Evolutionary conservation across 2,888 invertebrate genomes (phyloP).

Genomic region (Biston stratarius): DNA sequence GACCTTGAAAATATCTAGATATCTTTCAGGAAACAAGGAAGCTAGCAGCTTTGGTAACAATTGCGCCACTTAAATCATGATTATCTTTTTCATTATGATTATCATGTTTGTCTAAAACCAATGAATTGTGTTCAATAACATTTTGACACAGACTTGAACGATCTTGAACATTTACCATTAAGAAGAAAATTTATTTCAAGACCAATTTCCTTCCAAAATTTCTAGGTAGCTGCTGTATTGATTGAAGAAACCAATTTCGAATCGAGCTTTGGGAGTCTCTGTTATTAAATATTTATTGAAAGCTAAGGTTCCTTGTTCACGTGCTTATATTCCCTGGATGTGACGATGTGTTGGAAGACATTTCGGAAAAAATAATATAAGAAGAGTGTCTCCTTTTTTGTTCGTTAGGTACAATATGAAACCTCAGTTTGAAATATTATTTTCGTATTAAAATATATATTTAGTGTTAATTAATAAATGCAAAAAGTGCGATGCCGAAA

Average conservation of each 20-base stretch:
- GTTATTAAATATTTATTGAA: conserved; percentile 35
- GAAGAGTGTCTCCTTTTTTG: no score
- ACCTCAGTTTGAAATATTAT: no score
- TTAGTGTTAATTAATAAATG: no score
- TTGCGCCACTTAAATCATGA: neutral
- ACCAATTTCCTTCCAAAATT: conserved; percentile 25
- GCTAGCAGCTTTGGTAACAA: no score
- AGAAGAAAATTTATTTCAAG: conserved; percentile 13
- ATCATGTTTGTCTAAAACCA: neutral
- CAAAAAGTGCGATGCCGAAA: no score
- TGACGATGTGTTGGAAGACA: neutral
- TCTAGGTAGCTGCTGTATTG: conserved; percentile 23
- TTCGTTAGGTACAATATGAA: no score
- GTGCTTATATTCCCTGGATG: conserved; percentile 2
- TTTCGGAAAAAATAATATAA: no score
- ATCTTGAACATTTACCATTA: conserved; percentile 4
- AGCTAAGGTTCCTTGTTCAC: conserved; percentile 16
- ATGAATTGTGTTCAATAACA: conserved; percentile 1
- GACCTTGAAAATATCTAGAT: no score
- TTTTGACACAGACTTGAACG: neutral
- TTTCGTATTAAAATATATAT: no score
- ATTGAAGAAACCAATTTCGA: conserved; percentile 36
- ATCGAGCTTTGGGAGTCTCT: conserved; percentile 29
- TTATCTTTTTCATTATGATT: no score
- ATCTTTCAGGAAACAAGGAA: no score